Percentiles rank a stretch among this genome's conserved stretches.
Conservation (phyloP, 2,113 vertebrate species). For the Nesogale talazaci region DNA sequence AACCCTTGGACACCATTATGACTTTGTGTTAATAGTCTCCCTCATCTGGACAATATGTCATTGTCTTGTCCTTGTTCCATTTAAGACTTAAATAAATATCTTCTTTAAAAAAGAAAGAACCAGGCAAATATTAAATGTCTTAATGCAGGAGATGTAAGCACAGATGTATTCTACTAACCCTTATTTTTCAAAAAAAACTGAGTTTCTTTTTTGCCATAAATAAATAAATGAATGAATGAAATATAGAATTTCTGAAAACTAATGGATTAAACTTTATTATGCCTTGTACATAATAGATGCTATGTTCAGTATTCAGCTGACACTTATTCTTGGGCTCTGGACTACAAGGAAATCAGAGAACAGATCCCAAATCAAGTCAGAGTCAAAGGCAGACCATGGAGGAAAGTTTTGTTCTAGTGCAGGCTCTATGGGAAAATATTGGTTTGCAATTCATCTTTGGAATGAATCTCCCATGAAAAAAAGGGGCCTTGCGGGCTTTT, state of each 20-base stretch:
- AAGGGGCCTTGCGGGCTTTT: not conserved
- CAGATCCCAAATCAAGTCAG: not conserved
- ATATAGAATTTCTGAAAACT: not conserved
- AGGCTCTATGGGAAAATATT: too few relatives aligned
- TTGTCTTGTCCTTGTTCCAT: too few relatives aligned
- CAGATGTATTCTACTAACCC: too few relatives aligned
- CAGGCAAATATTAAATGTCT: too few relatives aligned
- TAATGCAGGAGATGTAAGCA: too few relatives aligned
- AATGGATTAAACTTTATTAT: not conserved
- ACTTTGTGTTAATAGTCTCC: too few relatives aligned
- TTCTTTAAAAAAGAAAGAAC: too few relatives aligned
- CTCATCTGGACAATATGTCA: too few relatives aligned
- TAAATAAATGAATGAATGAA: not conserved
- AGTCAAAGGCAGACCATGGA: not conserved
- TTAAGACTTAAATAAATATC: too few relatives aligned
- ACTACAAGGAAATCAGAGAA: not conserved
- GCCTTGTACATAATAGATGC: not conserved
- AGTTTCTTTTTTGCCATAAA: too few relatives aligned
- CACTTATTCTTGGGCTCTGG: not conserved
- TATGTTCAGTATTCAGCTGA: not conserved
- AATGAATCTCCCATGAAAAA: not conserved
- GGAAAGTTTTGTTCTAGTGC: not conserved
- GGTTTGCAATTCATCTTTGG: not conserved
- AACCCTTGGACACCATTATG: too few relatives aligned
- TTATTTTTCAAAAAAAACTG: too few relatives aligned